Evolutionary conservation across 2,888 invertebrate species (phyloP).

Genomic region (Agrochola lota): DNA sequence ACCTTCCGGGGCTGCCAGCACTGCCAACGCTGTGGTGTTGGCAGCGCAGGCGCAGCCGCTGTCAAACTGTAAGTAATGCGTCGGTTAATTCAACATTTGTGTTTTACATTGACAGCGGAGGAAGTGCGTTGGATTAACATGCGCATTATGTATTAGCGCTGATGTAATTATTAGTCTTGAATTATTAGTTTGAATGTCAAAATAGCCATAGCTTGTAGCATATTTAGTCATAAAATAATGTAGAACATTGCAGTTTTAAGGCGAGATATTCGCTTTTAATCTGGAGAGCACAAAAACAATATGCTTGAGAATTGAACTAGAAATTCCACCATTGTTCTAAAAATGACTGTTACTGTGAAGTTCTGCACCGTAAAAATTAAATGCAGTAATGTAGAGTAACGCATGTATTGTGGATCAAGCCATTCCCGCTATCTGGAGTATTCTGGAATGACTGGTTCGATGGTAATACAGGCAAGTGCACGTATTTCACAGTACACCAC

Average conservation of each 20-base stretch:
- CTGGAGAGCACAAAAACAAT: neutral
- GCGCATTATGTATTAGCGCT: neutral
- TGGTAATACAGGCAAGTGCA: neutral
- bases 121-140: constrained; percentile 19
- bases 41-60: constrained; percentile 29
- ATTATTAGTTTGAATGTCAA: neutral
- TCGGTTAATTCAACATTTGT: constrained; percentile 26
- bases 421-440: constrained; percentile 4
- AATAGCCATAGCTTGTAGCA: neutral
- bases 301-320: neutral
- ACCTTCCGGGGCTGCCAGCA: constrained; percentile 54
- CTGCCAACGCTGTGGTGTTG: constrained; percentile 1
- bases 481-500: constrained; percentile 1
- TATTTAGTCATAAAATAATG: neutral
- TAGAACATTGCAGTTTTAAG: neutral
- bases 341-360: neutral
- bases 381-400: constrained; percentile 1
- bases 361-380: neutral
- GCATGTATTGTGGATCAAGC: neutral
- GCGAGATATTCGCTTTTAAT: neutral
- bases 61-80: constrained; percentile 45
- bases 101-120: constrained; percentile 42
- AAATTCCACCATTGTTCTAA: constrained; percentile 2
- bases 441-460: constrained; percentile 13
- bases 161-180: neutral